These are phyloP conservation scores for Globodera ellingtonae DNA, from an alignment of 1,140 invertebrate genomes.

Conservation along the genomic window DNA sequence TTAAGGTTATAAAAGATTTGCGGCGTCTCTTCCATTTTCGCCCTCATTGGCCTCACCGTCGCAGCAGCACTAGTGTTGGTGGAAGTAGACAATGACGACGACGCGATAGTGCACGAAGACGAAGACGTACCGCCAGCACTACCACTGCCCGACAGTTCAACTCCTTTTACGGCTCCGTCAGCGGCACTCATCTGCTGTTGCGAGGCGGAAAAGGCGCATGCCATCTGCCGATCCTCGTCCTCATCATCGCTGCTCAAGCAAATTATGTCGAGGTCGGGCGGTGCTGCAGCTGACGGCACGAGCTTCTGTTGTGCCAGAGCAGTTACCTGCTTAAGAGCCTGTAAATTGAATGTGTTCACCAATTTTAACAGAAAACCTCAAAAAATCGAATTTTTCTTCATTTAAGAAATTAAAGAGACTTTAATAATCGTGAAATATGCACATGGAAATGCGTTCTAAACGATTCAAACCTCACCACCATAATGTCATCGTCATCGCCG, in stretches of 20 bases:
- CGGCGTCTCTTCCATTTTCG: neutral
- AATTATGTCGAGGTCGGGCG: constrained; percentile 69
- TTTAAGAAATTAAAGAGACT: too few relatives aligned
- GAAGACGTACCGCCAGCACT: neutral
- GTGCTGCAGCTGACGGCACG: constrained; percentile 53
- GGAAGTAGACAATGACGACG: neutral
- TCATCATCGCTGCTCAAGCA: constrained; percentile 69
- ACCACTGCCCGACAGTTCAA: constrained; percentile 6
- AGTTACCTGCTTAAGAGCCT: neutral
- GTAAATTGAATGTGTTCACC: neutral
- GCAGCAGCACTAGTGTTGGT: neutral
- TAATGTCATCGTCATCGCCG: constrained; percentile 24
- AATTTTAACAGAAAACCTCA: too few relatives aligned
- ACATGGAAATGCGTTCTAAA: too few relatives aligned
- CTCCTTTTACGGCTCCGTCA: neutral
- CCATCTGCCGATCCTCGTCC: constrained; percentile 66
- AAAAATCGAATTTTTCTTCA: too few relatives aligned
- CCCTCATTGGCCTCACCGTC: neutral
- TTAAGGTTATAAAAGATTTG: too few relatives aligned
- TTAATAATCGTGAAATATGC: too few relatives aligned
- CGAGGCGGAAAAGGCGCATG: constrained; percentile 6
- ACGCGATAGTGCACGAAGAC: neutral
- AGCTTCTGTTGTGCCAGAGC: neutral
- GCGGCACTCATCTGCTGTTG: neutral
- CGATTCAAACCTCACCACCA: constrained; percentile 18